Conservation (phyloP, 2,888 invertebrate genomes). For the Petrophora chlorosata region DNA sequence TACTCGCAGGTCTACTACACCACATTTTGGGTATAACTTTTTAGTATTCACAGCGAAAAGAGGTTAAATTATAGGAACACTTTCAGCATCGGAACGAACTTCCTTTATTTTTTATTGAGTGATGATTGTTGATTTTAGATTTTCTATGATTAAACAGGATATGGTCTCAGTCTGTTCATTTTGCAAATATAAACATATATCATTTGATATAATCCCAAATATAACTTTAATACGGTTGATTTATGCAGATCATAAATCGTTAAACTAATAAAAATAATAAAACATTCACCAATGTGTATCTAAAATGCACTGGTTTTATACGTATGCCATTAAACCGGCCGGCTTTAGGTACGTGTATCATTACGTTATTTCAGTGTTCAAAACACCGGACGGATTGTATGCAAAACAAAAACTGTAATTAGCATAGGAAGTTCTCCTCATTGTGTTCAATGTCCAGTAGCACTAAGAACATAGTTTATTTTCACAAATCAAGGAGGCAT, state of each 20-base stretch:
- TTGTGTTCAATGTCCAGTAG: not conserved
- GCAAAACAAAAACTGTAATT: slow-evolving; percentile 10
- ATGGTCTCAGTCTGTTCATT: slow-evolving; percentile 15
- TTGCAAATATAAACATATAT: slow-evolving; percentile 25
- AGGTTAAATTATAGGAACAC: no score
- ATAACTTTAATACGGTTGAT: slow-evolving; percentile 26
- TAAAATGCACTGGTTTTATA: slow-evolving; percentile 18
- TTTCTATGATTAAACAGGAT: slow-evolving; percentile 15
- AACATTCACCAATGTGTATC: slow-evolving; percentile 19
- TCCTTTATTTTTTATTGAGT: no score
- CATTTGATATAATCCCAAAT: slow-evolving; percentile 21
- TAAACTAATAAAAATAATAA: slow-evolving; percentile 24
- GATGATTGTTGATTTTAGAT: slow-evolving; percentile 5
- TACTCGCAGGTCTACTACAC: slow-evolving; percentile 3
- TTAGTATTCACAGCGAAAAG: no score
- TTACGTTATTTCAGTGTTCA: slow-evolving; percentile 8
- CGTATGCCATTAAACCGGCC: slow-evolving; percentile 34
- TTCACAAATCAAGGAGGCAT: slow-evolving; percentile 35
- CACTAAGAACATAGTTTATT: slow-evolving; percentile 31
- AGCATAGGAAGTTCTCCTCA: not conserved
- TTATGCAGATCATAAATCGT: slow-evolving; percentile 25
- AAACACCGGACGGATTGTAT: slow-evolving; percentile 4
- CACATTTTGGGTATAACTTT: no score
- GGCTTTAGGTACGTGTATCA: not conserved
- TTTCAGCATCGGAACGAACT: no score